Evolutionary conservation across 1,140 invertebrate species (phyloP), one percentile per base, ranked within the genome.

Genomic region (Drosophila lacertosa): DNA sequence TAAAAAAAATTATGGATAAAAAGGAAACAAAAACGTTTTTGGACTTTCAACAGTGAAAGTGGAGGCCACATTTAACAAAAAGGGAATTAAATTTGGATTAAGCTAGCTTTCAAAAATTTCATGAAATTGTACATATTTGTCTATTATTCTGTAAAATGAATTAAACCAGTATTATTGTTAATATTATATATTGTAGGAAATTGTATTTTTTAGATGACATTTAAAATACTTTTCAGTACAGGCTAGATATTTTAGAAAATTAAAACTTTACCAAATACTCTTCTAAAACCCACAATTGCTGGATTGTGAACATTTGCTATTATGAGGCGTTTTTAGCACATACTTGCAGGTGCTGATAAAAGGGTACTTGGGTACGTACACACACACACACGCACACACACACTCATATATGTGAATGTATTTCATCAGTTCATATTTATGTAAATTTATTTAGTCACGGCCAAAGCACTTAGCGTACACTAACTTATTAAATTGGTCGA

Each of bases 401-500:
- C n/a, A n/a, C n/a, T n/a, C n/a, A n/a, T 37, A 37, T 33, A 39
- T 55, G 20, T 65, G 40, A 35, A 35, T 44, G 35, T n/a, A 10
- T 47, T 15, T 47, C 13, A 47, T 6, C 44, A 48, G 24, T 4
- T 29, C n/a, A 26, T 15, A 35, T 51, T 6, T 37, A 37, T 39
- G 20, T 29, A 62, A 24, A 22, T n/a, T 39, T 24, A 4, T 26
- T 42, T 15, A 13, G 42, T 24, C 60, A 70, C 50, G 35, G 45
- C 29, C 51, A 42, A 57, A 76, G 35, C 40, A 76, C 76, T 86
- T 86, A 68, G 77, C 77, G 22, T 76, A 54, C 37, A 69, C 60
- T 68, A 55, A 67, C 67, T 76, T 76, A 76, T 79, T 73, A 80
- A 62, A 65, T 84, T 57, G 55, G 62, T 44, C 15, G 40, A 33